Conservation (phyloP, 1,140 invertebrate genomes). For the Drosophila melanogaster region DNA sequence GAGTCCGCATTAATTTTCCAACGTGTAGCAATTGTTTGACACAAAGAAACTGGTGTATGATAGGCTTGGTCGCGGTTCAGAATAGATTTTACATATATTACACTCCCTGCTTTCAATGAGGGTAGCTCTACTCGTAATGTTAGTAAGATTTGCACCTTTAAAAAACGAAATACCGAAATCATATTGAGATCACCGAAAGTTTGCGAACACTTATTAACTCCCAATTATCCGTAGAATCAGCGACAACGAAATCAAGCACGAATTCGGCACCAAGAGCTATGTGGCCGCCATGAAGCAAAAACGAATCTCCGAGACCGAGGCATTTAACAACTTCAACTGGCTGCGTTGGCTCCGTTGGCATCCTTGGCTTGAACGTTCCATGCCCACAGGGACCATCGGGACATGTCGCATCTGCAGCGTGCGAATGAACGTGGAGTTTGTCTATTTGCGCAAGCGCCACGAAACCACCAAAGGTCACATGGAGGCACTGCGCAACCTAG, state of each 20-base stretch:
- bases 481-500: slow-evolving; percentile 27
- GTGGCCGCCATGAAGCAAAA: slow-evolving; percentile 58
- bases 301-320: slow-evolving; percentile 49
- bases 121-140: neutral
- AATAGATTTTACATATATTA: too few species aligned
- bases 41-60: neutral
- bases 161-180: too few species aligned
- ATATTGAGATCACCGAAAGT: too few species aligned
- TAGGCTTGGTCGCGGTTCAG: too few species aligned
- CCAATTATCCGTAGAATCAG: slow-evolving; percentile 4
- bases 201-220: neutral
- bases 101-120: neutral
- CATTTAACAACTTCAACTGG: slow-evolving; percentile 70
- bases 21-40: neutral
- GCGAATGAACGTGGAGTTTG: slow-evolving; percentile 71
- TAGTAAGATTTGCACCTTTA: neutral
- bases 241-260: slow-evolving; percentile 59
- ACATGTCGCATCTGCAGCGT: slow-evolving; percentile 58
- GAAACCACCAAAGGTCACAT: slow-evolving; percentile 57
- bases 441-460: slow-evolving; percentile 65
- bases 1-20: neutral
- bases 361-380: slow-evolving; percentile 54
- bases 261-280: slow-evolving; percentile 62
- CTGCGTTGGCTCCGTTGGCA: slow-evolving; percentile 60
- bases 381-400: slow-evolving; percentile 46